Conservation (phyloP, 2,797 vertebrate genomes). For the Oryzias dopingdopingensis region DNA sequence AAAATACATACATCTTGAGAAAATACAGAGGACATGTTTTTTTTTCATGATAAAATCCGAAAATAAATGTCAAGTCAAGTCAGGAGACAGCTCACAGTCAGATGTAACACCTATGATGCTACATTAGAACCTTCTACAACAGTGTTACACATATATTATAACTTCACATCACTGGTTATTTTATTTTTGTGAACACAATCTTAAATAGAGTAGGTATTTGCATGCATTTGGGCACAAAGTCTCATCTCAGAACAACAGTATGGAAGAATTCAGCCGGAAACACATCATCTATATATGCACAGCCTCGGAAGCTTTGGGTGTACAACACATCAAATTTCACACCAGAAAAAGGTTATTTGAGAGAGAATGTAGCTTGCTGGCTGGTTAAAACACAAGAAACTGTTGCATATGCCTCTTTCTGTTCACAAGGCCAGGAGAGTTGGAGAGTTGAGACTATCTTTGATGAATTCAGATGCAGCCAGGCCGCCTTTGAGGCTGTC, state of each 20-base stretch:
- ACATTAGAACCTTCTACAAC: conserved; percentile 72
- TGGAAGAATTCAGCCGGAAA: conserved; percentile 81
- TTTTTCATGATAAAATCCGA: conserved; percentile 85
- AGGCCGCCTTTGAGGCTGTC: conserved; percentile 80
- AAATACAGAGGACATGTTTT: conserved; percentile 84
- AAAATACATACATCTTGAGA: conserved; percentile 88
- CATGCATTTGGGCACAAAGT: conserved; percentile 85
- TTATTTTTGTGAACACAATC: conserved; percentile 64
- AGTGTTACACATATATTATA: conserved; percentile 53
- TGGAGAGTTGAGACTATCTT: conserved; percentile 90
- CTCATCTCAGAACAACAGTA: conserved; percentile 73
- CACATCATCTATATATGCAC: conserved; percentile 47
- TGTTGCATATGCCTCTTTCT: conserved; percentile 64
- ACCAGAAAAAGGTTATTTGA: conserved; percentile 61
- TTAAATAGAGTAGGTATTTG: conserved; percentile 75
- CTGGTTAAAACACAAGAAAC: conserved; percentile 53
- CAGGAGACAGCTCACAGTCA: conserved; percentile 58
- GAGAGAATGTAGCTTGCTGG: conserved; percentile 58
- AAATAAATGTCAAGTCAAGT: conserved; percentile 47
- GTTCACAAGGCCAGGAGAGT: conserved; percentile 92
- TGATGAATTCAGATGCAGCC: conserved; percentile 79
- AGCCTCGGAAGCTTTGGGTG: conserved; percentile 49
- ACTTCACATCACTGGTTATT: conserved; percentile 82
- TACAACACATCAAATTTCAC: conserved; percentile 63
- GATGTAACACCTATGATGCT: conserved; percentile 61